Evolutionary conservation across 1,140 invertebrate genomes (phyloP).

Genomic region (Centruroides sculpturatus): DNA sequence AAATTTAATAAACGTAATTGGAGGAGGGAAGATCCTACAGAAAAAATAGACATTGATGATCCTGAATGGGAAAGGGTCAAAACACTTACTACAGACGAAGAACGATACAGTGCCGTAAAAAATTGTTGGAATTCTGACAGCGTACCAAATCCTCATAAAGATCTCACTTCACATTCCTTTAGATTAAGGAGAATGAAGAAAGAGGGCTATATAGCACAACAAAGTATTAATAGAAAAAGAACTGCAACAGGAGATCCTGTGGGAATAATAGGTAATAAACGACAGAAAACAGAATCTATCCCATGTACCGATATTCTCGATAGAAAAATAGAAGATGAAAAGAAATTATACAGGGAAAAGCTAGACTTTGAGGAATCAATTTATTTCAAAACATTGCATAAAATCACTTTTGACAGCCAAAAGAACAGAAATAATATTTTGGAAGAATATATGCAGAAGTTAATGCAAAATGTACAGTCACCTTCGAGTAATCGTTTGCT

Average conservation of each 20-base stretch:
- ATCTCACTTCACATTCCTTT: constrained; percentile 12
- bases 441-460: not conserved
- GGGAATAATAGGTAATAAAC: not conserved
- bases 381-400: not conserved
- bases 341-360: not conserved
- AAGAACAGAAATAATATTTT: not conserved
- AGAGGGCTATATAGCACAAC: not conserved
- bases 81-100: constrained; percentile 10
- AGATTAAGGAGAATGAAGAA: not conserved
- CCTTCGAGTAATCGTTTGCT: not conserved
- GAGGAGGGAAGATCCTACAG: not conserved
- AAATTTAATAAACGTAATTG: no score
- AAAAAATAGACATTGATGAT: constrained; percentile 13
- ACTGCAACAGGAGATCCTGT: not conserved
- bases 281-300: not conserved
- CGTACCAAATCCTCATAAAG: constrained; percentile 12
- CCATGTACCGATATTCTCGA: constrained; percentile 4
- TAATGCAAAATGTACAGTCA: not conserved
- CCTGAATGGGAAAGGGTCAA: constrained; percentile 13
- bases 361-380: not conserved
- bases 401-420: not conserved
- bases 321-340: not conserved
- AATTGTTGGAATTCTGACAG: constrained; percentile 9
- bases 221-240: not conserved
- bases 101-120: constrained; percentile 14